Conservation (phyloP, 2,888 invertebrate species). For the Blera fallax region DNA sequence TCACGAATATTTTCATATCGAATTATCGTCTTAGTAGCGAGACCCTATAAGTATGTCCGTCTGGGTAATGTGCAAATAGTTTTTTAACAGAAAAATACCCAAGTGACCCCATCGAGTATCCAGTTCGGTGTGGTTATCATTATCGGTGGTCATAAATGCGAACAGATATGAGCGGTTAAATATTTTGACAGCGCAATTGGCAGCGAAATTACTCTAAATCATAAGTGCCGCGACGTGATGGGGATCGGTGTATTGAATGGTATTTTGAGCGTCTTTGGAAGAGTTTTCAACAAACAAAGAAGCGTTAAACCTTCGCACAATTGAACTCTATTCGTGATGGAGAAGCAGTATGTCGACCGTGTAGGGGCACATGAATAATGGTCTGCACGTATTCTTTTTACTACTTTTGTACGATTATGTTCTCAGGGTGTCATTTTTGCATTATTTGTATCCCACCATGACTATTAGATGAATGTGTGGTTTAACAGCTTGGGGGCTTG, state of each 20-base stretch:
- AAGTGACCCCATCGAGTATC: conserved; percentile 8
- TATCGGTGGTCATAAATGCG: conserved; percentile 11
- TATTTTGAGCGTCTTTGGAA: not conserved
- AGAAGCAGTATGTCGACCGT: not conserved
- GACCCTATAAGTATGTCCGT: conserved; percentile 4
- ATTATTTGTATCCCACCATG: not conserved
- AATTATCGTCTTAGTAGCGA: conserved; percentile 21
- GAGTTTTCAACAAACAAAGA: conserved; percentile 11
- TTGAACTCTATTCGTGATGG: not conserved
- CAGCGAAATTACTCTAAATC: conserved; percentile 26
- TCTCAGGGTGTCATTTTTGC: conserved; percentile 35
- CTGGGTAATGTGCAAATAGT: conserved; percentile 18
- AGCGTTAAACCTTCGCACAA: conserved; percentile 27
- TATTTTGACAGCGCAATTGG: conserved; percentile 9
- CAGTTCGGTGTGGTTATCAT: conserved; percentile 1
- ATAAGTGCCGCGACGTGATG: conserved; percentile 22
- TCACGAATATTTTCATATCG: conserved; percentile 46
- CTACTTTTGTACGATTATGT: conserved; percentile 15
- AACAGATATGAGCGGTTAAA: too few relatives aligned
- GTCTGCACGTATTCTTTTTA: conserved; percentile 37
- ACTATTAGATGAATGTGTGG: not conserved
- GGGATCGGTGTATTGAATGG: not conserved
- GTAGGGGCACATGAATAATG: conserved; percentile 48
- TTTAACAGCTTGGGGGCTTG: not conserved
- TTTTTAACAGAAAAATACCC: not conserved